phyloP scores from a whole-genome alignment of 2,113 vertebrate genomes.

The Oryzias melastigma region DNA sequence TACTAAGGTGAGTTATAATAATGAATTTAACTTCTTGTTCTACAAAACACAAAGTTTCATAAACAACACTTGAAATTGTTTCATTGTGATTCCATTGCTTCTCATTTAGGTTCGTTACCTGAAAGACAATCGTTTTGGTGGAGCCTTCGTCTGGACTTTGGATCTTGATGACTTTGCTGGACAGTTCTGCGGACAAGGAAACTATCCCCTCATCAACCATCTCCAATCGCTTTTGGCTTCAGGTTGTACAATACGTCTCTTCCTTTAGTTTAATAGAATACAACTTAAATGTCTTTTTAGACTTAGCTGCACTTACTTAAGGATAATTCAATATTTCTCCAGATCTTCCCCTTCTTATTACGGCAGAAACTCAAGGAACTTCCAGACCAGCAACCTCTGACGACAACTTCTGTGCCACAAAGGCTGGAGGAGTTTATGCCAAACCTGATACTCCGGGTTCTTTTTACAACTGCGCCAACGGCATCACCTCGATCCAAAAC shows the following conservation, averaged over 20 bases:
- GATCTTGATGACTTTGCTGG: conserved; percentile 83
- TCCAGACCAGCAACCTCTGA: conserved; percentile 1
- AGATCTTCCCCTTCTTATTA: conserved; percentile 35
- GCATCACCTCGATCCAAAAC: conserved; percentile 22
- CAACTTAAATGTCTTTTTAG: too few relatives aligned
- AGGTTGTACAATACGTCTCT: conserved; percentile 30
- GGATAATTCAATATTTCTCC: not conserved
- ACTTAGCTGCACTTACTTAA: too few relatives aligned
- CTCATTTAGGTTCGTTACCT: conserved; percentile 72
- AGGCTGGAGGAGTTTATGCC: conserved; percentile 42
- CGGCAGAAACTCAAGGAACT: not conserved
- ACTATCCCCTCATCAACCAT: conserved; percentile 70
- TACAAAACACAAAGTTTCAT: too few relatives aligned
- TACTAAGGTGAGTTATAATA: conserved; percentile 72
- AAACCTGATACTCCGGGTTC: conserved; percentile 34
- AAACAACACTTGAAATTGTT: not conserved
- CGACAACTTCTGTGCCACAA: conserved; percentile 55
- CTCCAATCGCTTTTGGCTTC: conserved; percentile 63
- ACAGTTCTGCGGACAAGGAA: conserved; percentile 75
- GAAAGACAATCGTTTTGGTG: conserved; percentile 76
- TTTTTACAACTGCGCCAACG: conserved; percentile 61
- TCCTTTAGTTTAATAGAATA: too few relatives aligned
- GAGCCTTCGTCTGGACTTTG: conserved; percentile 82
- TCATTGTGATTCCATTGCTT: not conserved
- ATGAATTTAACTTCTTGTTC: not conserved